These are phyloP conservation scores for Anastrepha obliqua DNA, from an alignment of 1,140 invertebrate species.

Conservation along the genomic window DNA sequence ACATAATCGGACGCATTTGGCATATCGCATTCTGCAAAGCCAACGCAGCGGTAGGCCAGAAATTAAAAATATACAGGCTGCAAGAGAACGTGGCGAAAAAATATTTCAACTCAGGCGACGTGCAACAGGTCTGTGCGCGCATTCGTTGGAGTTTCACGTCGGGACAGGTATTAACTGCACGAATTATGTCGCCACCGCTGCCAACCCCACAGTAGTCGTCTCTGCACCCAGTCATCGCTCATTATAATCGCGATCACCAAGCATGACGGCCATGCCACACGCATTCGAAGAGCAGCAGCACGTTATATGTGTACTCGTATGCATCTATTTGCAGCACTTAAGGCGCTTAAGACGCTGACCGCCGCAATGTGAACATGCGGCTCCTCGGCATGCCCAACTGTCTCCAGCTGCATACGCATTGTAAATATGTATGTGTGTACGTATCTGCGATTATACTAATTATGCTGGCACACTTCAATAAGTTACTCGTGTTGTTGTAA, in stretches of 20 bases:
- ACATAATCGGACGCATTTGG: slow-evolving; percentile 31
- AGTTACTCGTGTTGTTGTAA: not conserved
- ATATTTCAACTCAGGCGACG: not conserved
- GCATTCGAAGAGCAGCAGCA: not conserved
- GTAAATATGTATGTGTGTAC: too few species aligned
- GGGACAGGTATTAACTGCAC: slow-evolving; percentile 8
- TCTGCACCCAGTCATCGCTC: slow-evolving; percentile 14
- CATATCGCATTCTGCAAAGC: not conserved
- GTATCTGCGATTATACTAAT: too few species aligned
- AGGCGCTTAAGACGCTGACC: not conserved
- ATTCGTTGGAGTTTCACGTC: not conserved
- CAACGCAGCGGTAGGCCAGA: slow-evolving; percentile 23
- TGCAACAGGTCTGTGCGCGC: not conserved
- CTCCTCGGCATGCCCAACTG: not conserved
- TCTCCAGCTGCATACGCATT: not conserved
- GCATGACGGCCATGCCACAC: slow-evolving; percentile 37
- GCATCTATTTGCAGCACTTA: not conserved
- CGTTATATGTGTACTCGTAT: too few species aligned
- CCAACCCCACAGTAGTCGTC: not conserved
- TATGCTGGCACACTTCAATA: too few species aligned
- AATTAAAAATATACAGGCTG: not conserved
- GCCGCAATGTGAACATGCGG: not conserved
- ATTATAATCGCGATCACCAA: slow-evolving; percentile 22
- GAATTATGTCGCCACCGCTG: not conserved
- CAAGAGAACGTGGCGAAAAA: not conserved